These are phyloP conservation scores for Smutsia gigantea DNA, from an alignment of 2,797 vertebrate species.

Conservation along the genomic window DNA sequence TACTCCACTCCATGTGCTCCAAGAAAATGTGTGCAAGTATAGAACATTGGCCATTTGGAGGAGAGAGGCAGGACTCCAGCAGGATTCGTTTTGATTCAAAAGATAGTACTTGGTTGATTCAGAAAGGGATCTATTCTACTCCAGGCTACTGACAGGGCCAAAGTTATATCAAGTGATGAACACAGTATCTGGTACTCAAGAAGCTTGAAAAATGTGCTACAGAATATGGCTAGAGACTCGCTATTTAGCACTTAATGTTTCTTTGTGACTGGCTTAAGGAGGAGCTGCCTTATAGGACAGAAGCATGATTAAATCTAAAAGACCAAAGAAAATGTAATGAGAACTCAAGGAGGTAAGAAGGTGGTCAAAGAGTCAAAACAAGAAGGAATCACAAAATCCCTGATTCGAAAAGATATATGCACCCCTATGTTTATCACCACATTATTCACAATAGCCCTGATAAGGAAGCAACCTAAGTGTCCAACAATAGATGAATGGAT, in stretches of 20 bases:
- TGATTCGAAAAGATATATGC: too few species aligned
- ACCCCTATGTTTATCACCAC: too few species aligned
- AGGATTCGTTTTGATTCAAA: neutral
- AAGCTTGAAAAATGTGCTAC: neutral
- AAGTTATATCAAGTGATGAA: too few species aligned
- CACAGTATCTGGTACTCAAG: neutral
- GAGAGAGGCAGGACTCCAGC: neutral
- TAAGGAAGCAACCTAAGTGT: too few species aligned
- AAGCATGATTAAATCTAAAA: neutral
- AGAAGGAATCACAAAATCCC: neutral
- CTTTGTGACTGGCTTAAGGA: neutral
- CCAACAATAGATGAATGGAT: too few species aligned
- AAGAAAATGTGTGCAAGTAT: neutral
- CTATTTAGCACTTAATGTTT: neutral
- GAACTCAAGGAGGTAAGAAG: neutral
- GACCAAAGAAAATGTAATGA: neutral
- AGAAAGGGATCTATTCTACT: neutral
- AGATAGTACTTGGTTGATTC: neutral
- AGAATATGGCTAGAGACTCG: neutral
- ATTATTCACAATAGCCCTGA: too few species aligned
- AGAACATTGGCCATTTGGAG: neutral
- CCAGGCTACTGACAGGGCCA: neutral
- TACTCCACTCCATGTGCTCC: neutral
- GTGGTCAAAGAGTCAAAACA: neutral
- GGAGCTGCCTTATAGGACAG: constrained; percentile 20